Evolutionary conservation across 30 jellyfish, hydroid and myxozoan species (phyloP), one percentile per base, ranked within the genome.

Genomic region (Cassiopea andromeda): DNA sequence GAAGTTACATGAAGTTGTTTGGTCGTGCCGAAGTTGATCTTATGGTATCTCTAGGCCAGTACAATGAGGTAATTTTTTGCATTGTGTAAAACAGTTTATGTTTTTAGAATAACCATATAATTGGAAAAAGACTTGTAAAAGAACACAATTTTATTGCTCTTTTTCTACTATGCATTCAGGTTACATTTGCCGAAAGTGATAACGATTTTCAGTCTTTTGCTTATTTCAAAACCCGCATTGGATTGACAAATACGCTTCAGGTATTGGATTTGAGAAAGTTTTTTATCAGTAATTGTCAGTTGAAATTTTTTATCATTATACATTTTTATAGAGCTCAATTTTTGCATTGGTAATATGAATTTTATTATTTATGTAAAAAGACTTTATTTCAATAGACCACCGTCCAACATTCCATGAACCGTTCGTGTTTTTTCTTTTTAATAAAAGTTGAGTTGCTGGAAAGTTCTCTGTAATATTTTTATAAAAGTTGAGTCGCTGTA

Each of bases 11-110:
- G 92, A 87, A 91, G 59, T 44, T 90, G 80, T 94, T 83, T 82
- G 99, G 99, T 17, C 85, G 92, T 47, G 99, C 97, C 27, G 92
- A 94, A 75, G 95, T 94, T 48, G 97, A 87, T 64, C 85, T 94
- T 18, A 88, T 85, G 94, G 89, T 94, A 0, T 90, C 99, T 0
- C 90, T 94, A 43, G 99, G 99, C 6, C 98, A 90, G 70, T 91
- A 73, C 84, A 90, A 71, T 44, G 92, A 94, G 93, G 99, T 89
- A 75, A 27, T 69, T 61, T 61, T 50, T 50, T 9, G 8, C 9
- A 2, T 2, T 50, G 9, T 5, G 5, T 50, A 2, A 9, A 9
- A 50, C 64, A 9, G 9, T 50, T 50, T 50, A 5, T 2, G 17
- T 5, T 7, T 27, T 2, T 19, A 49, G 47, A 1, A 16, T 16